Evolutionary conservation across 2,113 vertebrate species (phyloP).

Genomic region (Aspiorhynchus laticeps): DNA sequence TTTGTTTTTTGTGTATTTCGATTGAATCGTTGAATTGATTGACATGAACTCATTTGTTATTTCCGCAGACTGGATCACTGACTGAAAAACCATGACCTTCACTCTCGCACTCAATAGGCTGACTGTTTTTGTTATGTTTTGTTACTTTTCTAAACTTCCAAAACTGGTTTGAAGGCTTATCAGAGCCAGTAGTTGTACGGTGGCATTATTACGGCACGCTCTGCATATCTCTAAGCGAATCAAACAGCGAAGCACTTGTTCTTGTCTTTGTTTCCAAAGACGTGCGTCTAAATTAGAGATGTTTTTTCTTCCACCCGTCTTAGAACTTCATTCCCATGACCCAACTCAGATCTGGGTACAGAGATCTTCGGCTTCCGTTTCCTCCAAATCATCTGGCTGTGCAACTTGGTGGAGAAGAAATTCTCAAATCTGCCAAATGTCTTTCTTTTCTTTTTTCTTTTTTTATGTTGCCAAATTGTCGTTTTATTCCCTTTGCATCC

Average conservation of each 20-base stretch:
- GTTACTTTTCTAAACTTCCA: conserved; percentile 73
- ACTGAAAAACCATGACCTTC: conserved; percentile 44
- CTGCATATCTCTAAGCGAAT: conserved; percentile 77
- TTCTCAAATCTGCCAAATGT: conserved; percentile 73
- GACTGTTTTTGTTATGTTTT: conserved; percentile 71
- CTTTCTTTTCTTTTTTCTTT: conserved; percentile 23
- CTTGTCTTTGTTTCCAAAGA: conserved; percentile 49
- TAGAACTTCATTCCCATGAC: neutral
- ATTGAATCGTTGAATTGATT: conserved; percentile 57
- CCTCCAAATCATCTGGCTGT: neutral
- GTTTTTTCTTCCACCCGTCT: neutral
- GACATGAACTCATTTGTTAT: conserved; percentile 70
- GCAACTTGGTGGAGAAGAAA: conserved; percentile 42
- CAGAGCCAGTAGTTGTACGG: conserved; percentile 54
- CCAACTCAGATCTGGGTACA: neutral
- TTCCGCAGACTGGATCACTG: conserved; percentile 69
- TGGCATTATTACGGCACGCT: conserved; percentile 60
- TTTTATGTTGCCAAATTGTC: conserved; percentile 55
- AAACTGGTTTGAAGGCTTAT: conserved; percentile 60
- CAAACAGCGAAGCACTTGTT: conserved; percentile 73
- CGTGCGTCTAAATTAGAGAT: conserved; percentile 5
- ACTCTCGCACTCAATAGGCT: conserved; percentile 56
- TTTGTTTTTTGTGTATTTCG: conserved; percentile 62
- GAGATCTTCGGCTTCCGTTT: neutral
- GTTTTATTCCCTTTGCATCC: conserved; percentile 34